Conservation (phyloP, 1,140 invertebrate species). For the Euborellia annulipes region DNA sequence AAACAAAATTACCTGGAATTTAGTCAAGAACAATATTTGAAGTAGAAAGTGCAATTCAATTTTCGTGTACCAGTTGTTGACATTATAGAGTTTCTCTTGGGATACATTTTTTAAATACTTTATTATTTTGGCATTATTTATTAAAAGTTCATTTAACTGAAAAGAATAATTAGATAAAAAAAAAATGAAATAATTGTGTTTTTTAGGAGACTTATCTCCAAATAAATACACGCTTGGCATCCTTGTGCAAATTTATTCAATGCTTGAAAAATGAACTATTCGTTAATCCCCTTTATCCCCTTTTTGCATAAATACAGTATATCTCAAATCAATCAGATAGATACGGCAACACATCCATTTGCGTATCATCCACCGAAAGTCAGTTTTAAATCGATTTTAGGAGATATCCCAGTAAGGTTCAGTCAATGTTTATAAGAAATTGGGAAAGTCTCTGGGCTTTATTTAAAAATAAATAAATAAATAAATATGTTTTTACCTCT, state of each 20-base stretch:
- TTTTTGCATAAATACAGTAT: slow-evolving; percentile 12
- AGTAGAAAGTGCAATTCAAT: slow-evolving; percentile 34
- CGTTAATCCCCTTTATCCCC: slow-evolving; percentile 7
- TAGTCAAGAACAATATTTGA: slow-evolving; percentile 29
- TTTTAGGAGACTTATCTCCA: slow-evolving; percentile 17
- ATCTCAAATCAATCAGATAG: too few species aligned
- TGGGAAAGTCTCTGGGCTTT: slow-evolving; percentile 19
- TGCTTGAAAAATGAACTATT: slow-evolving; percentile 9
- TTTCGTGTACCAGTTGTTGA: slow-evolving; percentile 37
- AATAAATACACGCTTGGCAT: slow-evolving; percentile 16
- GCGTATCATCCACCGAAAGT: too few species aligned
- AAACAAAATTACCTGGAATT: too few species aligned
- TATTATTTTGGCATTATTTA: slow-evolving; percentile 18
- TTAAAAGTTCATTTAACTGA: slow-evolving; percentile 24
- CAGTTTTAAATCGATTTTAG: too few species aligned
- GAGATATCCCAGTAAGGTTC: too few species aligned
- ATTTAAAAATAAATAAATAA: slow-evolving; percentile 28
- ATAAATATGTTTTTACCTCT: too few species aligned
- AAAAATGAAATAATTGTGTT: slow-evolving; percentile 19
- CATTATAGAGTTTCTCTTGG: slow-evolving; percentile 21
- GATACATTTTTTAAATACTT: slow-evolving; percentile 16
- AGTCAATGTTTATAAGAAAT: too few species aligned
- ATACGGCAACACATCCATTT: too few species aligned
- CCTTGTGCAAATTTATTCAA: too few species aligned
- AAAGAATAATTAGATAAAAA: slow-evolving; percentile 20